Conservation (phyloP, 1,140 invertebrate genomes). For the Zaprionus taronus region DNA sequence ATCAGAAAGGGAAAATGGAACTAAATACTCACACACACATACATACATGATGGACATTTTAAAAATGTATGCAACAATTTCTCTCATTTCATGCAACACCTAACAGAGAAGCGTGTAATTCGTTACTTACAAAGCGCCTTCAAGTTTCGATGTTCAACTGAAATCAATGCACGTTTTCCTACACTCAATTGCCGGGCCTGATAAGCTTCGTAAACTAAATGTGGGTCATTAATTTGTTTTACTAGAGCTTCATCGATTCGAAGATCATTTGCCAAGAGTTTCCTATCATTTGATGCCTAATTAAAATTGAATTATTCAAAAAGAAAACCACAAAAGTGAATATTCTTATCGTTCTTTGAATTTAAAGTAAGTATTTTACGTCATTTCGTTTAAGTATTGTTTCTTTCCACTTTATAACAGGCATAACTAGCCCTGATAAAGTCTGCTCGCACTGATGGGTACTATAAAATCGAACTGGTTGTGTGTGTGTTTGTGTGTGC, state of each 20-base stretch:
- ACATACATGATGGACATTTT: not conserved
- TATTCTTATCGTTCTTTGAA: not conserved
- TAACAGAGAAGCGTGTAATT: conserved; percentile 26
- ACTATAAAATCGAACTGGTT: conserved; percentile 3
- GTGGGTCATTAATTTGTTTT: conserved; percentile 65
- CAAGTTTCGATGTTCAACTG: conserved; percentile 48
- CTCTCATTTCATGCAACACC: conserved; percentile 19
- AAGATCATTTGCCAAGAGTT: conserved; percentile 7
- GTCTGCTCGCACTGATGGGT: not conserved
- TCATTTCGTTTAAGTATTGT: not conserved
- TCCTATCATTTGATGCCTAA: not conserved
- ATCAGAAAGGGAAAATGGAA: conserved; percentile 44
- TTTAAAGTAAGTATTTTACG: not conserved
- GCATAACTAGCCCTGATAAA: conserved; percentile 1
- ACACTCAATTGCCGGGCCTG: conserved; percentile 42
- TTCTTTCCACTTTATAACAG: not conserved
- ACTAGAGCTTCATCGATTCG: conserved; percentile 25
- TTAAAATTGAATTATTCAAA: not conserved
- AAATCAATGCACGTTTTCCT: conserved; percentile 65
- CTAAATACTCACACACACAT: not conserved
- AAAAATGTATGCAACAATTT: conserved; percentile 24
- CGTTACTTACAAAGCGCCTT: conserved; percentile 15
- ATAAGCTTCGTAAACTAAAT: conserved; percentile 58
- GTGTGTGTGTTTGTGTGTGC: not conserved
- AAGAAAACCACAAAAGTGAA: not conserved